Base-by-base conservation (phyloP, 2,888 invertebrate species). In the Lepidocyrtoides sp. region DNA sequence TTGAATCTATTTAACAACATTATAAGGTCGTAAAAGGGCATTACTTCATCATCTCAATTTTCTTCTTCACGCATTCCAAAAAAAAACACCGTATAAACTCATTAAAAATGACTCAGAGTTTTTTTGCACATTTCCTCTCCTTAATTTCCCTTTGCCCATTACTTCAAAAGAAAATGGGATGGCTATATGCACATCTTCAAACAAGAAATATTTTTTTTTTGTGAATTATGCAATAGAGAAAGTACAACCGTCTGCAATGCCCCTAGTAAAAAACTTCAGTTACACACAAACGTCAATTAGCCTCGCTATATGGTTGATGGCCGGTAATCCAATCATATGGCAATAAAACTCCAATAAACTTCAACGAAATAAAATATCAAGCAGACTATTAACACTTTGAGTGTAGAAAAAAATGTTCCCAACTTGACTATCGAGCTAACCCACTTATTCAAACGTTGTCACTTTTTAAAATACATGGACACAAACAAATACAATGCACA, bases 11-110 rank as follows among this genome's bases (percentile, higher is more conserved):
- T 26, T 26, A 51, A 48, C 75, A n/a, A 72, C 26, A 77, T 51
- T 51, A 54, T 79, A 54, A 51, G 79, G 79, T 54, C 29, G 54
- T 79, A 79, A 79, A 77, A 79, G 54, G 32, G 79, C 23, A 79
- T 51, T 79, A 54, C 79, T 79, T 79, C 51, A 79, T 54, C 75
- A 2, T n/a, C 48, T 32, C 66, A 2, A 2, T 8, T 0, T 12
- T 12, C 14, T 54, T n/a, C 54, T 54, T n/a, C 54, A 29, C 26
- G 10, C 32, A 57, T 60, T 60, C 23, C 26, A 66, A 66, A 5
- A 36, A 69, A 7, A 26, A 41, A 23, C 17, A 0, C 20, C 10
- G 12, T 12, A 69, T 69, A 41, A 69, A 69, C 69, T 69, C 69
- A 41, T 69, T 69, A 69, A 36, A 69, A 41, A n/a, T 8, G 0